Evolutionary conservation across 1,140 invertebrate species (phyloP).

Genomic region (Drosophila teissieri): DNA sequence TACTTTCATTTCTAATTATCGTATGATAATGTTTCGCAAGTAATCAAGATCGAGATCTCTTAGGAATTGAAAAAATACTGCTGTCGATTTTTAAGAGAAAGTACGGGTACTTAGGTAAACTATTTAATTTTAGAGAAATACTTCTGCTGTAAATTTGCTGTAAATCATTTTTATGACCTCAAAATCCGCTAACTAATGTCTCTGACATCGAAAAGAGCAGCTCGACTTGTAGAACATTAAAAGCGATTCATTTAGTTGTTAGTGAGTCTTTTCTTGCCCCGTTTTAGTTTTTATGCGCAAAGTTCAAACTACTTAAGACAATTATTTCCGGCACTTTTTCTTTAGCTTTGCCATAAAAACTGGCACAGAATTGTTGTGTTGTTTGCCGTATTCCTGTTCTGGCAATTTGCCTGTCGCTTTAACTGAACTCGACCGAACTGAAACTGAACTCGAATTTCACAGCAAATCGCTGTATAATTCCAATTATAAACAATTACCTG

Average conservation of each 20-base stretch:
- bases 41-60: slow-evolving; percentile 61
- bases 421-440: slow-evolving; percentile 32
- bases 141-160: slow-evolving; percentile 26
- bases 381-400: slow-evolving; percentile 43
- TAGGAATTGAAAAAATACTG: slow-evolving; percentile 18
- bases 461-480: slow-evolving; percentile 71
- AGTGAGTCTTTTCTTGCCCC: slow-evolving; percentile 9
- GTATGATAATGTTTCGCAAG: slow-evolving; percentile 67
- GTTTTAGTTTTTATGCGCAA: slow-evolving; percentile 40
- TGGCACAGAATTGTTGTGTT: slow-evolving; percentile 48
- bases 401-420: slow-evolving; percentile 51
- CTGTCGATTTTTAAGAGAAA: slow-evolving; percentile 24
- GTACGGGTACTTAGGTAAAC: slow-evolving; percentile 23
- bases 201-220: slow-evolving; percentile 20
- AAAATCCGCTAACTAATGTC: slow-evolving; percentile 28
- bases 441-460: slow-evolving; percentile 65
- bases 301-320: slow-evolving; percentile 80
- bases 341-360: slow-evolving; percentile 56
- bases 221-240: slow-evolving; percentile 27
- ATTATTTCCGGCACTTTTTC: slow-evolving; percentile 80
- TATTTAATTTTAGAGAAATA: slow-evolving; percentile 6
- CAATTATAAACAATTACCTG: slow-evolving; percentile 76
- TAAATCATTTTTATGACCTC: slow-evolving; percentile 23
- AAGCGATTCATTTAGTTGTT: slow-evolving; percentile 45
- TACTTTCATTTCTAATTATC: slow-evolving; percentile 78